Conservation (phyloP, 2,797 vertebrate species). For the Hyperoplus immaculatus region DNA sequence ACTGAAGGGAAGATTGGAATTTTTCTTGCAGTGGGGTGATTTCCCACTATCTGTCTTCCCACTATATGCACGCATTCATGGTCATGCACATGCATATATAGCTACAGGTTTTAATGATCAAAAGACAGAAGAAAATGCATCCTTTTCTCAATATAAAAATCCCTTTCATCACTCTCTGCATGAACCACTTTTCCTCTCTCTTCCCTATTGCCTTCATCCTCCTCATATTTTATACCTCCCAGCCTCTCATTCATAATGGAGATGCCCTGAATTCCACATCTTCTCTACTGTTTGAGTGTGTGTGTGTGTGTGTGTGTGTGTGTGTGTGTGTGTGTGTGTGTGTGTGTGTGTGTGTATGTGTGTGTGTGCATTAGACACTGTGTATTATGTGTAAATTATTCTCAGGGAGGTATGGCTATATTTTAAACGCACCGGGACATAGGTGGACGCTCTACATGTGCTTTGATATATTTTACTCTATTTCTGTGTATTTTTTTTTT, state of each 20-base stretch:
- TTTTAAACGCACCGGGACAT: background rate
- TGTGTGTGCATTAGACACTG: background rate
- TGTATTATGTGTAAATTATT: background rate
- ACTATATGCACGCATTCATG: too few relatives aligned
- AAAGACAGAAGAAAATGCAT: background rate
- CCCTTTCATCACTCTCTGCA: background rate
- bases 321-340: constrained; percentile 14
- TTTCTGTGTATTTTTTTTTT: constrained; percentile 21
- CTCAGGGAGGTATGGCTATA: background rate
- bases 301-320: background rate
- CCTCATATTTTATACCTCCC: constrained; percentile 6
- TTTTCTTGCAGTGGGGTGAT: background rate
- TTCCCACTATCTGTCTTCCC: background rate
- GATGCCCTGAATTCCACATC: constrained; percentile 16
- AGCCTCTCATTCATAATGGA: constrained; percentile 66
- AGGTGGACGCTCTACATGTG: background rate
- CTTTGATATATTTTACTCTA: background rate
- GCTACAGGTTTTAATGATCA: background rate
- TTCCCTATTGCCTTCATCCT: background rate
- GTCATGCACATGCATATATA: too few relatives aligned
- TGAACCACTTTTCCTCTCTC: background rate
- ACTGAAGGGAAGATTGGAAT: background rate
- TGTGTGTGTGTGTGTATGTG: background rate
- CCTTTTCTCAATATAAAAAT: constrained; percentile 1
- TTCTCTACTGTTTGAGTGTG: background rate